These are phyloP conservation scores for Poeciliopsis turrubarensis DNA, from an alignment of 2,113 vertebrate species.

Conservation along the genomic window DNA sequence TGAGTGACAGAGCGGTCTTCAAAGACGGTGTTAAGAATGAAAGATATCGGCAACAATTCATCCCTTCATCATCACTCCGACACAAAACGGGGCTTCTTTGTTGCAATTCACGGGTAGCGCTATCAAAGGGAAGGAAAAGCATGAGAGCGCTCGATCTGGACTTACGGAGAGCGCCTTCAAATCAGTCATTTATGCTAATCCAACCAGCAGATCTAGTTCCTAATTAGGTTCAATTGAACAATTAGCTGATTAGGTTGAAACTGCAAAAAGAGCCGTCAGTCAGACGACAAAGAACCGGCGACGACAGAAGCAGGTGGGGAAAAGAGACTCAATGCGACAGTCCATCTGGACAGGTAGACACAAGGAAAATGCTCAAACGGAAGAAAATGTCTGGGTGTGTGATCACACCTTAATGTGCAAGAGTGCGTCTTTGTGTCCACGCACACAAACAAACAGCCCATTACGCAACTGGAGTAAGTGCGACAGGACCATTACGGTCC, in stretches of 20 bases:
- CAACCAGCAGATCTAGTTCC: constrained; percentile 47
- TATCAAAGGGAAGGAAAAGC: constrained; percentile 44
- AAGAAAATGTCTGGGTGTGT: not conserved
- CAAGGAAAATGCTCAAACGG: not conserved
- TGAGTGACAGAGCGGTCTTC: constrained; percentile 61
- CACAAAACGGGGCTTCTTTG: constrained; percentile 52
- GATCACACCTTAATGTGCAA: constrained; percentile 7
- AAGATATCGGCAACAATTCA: constrained; percentile 63
- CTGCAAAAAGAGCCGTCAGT: constrained; percentile 58
- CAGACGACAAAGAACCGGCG: constrained; percentile 33
- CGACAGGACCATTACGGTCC: constrained; percentile 47
- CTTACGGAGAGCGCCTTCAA: constrained; percentile 39
- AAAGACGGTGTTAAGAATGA: constrained; percentile 51
- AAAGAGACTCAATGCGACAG: not conserved
- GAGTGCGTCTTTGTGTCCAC: not conserved
- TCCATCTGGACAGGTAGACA: not conserved
- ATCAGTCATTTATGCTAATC: constrained; percentile 69
- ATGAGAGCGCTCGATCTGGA: constrained; percentile 39
- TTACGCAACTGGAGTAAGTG: constrained; percentile 41
- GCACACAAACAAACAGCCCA: constrained; percentile 8
- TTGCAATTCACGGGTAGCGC: constrained; percentile 48
- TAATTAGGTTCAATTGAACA: constrained; percentile 71
- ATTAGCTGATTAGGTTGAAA: constrained; percentile 69
- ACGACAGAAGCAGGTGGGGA: not conserved
- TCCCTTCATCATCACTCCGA: constrained; percentile 32